These are phyloP conservation scores for Heliconius sara DNA, from an alignment of 2,888 invertebrate species.

Conservation along the genomic window DNA sequence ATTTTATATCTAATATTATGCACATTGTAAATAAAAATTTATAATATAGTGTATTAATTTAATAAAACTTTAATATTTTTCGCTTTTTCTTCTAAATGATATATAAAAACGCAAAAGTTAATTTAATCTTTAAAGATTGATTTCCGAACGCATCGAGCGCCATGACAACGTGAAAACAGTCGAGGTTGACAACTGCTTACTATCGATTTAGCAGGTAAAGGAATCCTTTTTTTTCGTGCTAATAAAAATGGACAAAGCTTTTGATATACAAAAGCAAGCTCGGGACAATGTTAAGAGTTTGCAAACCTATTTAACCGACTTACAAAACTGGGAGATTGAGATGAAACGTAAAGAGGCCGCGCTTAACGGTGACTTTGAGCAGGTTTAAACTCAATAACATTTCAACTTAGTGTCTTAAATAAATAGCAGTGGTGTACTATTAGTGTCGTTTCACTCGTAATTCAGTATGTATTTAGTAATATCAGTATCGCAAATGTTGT, in stretches of 20 bases:
- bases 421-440: constrained; percentile 23
- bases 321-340: constrained; percentile 88
- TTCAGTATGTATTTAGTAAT: constrained; percentile 42
- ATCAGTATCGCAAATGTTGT: constrained; percentile 40
- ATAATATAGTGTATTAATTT: not conserved
- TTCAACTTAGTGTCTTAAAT: constrained; percentile 51
- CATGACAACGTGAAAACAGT: constrained; percentile 56
- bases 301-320: constrained; percentile 87
- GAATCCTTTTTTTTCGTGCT: constrained; percentile 45
- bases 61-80: not conserved
- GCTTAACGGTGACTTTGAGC: constrained; percentile 76
- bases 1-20: not conserved
- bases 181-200: constrained; percentile 51
- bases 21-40: not conserved
- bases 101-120: not conserved
- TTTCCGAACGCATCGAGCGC: constrained; percentile 47
- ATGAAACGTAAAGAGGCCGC: constrained; percentile 89
- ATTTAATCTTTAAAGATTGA: constrained; percentile 17
- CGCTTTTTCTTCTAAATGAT: no score
- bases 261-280: constrained; percentile 88
- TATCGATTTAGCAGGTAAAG: constrained; percentile 54
- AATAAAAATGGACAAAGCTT: constrained; percentile 83
- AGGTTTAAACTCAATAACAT: constrained; percentile 65
- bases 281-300: constrained; percentile 89
- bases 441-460: constrained; percentile 41